A percentile compares a stretch with the other conserved stretches of the same genome.
phyloP scores from a whole-genome alignment of 2,888 invertebrate species.

The Pemphredon lugubris region DNA sequence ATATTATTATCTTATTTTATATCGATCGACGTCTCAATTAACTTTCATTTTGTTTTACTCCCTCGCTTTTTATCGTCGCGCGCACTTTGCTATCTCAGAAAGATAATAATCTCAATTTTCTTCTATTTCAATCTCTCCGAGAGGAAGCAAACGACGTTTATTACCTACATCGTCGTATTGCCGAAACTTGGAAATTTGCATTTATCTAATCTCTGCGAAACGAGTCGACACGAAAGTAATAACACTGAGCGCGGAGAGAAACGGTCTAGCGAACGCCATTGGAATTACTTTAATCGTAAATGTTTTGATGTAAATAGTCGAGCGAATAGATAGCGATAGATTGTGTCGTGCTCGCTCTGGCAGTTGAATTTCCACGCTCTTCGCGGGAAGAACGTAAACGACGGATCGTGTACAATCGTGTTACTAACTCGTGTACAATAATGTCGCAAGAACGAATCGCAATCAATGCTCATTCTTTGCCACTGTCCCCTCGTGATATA shows the following conservation, averaged over 20 bases:
- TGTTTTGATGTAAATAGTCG: slow-evolving; percentile 36
- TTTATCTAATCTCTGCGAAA: slow-evolving; percentile 25
- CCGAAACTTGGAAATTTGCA: slow-evolving; percentile 27
- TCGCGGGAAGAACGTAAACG: background rate
- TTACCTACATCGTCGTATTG: slow-evolving; percentile 27
- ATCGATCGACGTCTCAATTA: slow-evolving; percentile 64
- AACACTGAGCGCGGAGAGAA: slow-evolving; percentile 21
- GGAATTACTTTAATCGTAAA: slow-evolving; percentile 59
- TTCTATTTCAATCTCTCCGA: slow-evolving; percentile 34
- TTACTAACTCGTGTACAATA: slow-evolving; percentile 1
- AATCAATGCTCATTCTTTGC: slow-evolving; percentile 36
- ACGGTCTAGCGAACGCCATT: slow-evolving; percentile 19
- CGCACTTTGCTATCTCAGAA: slow-evolving; percentile 24
- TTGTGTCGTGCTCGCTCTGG: slow-evolving; percentile 29
- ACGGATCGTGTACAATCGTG: background rate
- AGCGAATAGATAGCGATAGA: slow-evolving; percentile 27
- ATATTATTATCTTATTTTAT: slow-evolving; percentile 77
- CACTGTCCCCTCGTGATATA: slow-evolving; percentile 21
- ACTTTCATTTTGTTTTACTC: slow-evolving; percentile 50
- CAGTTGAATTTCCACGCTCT: slow-evolving; percentile 38
- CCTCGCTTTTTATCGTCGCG: too few relatives aligned
- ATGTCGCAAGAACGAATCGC: background rate
- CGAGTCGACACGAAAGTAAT: slow-evolving; percentile 13
- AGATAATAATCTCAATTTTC: too few relatives aligned
- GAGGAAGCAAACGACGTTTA: slow-evolving; percentile 59